These are phyloP conservation scores for Hofmannophila pseudospretella DNA, from an alignment of 2,888 invertebrate genomes.

Conservation along the genomic window DNA sequence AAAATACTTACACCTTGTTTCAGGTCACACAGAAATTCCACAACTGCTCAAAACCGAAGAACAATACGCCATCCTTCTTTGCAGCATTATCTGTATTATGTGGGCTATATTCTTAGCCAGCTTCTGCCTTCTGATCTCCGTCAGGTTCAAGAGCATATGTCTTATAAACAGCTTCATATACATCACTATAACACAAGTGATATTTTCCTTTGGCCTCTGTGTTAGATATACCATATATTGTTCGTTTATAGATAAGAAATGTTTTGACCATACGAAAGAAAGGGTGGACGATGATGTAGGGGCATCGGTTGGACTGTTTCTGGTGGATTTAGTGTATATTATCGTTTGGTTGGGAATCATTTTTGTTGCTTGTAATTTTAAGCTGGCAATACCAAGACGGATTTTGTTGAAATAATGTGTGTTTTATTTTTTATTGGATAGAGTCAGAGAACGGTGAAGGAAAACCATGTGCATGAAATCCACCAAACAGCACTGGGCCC, in stretches of 20 bases:
- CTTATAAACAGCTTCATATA: neutral
- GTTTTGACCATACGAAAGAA: conserved; percentile 2
- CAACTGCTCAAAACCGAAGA: neutral
- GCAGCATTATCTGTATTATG: neutral
- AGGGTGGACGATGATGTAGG: neutral
- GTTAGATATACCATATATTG: conserved; percentile 1
- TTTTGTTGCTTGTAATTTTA: neutral
- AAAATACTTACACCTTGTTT: too few relatives aligned
- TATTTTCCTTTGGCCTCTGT: neutral
- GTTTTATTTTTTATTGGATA: neutral
- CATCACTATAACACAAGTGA: neutral
- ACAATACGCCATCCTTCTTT: neutral
- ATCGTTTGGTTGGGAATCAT: neutral
- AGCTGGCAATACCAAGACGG: neutral
- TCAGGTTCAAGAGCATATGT: neutral
- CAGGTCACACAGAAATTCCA: conserved; percentile 1
- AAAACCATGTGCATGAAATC: too few relatives aligned
- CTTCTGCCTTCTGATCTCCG: neutral
- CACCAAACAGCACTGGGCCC: too few relatives aligned
- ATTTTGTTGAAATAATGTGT: neutral
- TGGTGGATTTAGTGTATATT: neutral
- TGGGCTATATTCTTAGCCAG: neutral
- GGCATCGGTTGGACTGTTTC: neutral
- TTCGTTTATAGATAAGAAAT: neutral
- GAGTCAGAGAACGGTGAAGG: too few relatives aligned